Evolutionary conservation across 2,113 vertebrate species (phyloP), one percentile per base, ranked within the genome.

Genomic region (Gambusia affinis): DNA sequence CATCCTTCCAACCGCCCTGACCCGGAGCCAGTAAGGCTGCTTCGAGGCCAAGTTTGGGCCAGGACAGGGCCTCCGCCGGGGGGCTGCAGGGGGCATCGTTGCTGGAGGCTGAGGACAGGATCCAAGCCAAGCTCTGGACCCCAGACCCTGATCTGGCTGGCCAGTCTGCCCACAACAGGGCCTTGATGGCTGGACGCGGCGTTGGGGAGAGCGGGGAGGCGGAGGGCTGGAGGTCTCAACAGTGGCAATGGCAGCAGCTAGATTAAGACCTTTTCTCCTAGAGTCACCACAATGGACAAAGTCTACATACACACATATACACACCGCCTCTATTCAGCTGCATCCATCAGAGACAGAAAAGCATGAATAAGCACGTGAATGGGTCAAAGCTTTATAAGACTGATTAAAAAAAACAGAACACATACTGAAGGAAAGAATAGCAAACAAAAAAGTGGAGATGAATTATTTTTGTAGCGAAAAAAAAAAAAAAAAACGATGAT

Each of bases 311-410:
- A 76, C 57, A 54, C 81, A 85, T 42, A 79, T 3, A 74, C 86
- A 82, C 72, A 85, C 80, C 3, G 66, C 27, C 68, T 88, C 84
- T 84, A 92, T 90, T 87, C 91, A 85, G 78, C 77, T 70, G 76
- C 39, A 47, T 84, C 84, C 85, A 86, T 87, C 89, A 85, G 88
- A 93, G 88, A 82, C 87, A 91, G 92, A 84, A 42, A 70, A 77
- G 80, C 84, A 90, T 92, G 90, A 91, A 91, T 92, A 92, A 92
- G 92, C 86, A 92, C 91, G 91, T 91, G 87, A 92, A 88, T 82
- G 65, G 73, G 10, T 78, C 73, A 69, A 75, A 67, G 84, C 84
- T 85, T 85, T 81, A 85, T 79, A 90, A 75, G 84, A 80, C 87
- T 80, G 86, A 90, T 92, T 83, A 89, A 37, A 37, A 90, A 81